phyloP scores from a whole-genome alignment of 2,113 vertebrate species.

The Xenus cinereus region DNA sequence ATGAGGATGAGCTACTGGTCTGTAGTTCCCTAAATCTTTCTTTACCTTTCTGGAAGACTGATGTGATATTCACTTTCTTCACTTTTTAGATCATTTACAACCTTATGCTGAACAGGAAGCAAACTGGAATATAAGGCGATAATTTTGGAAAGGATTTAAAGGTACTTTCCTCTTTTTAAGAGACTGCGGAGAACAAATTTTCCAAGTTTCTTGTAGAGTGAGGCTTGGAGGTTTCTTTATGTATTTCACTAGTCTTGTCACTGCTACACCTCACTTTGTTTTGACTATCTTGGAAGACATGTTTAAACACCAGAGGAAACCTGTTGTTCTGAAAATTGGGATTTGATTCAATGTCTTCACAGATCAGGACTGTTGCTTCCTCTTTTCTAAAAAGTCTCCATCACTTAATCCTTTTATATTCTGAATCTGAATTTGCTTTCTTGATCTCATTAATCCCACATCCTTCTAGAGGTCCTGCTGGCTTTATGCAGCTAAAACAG shows the following conservation, averaged over 20 bases:
- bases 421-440: neutral
- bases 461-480: neutral
- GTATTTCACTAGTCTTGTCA: neutral
- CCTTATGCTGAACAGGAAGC: neutral
- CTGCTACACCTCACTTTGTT: neutral
- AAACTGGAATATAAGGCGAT: neutral
- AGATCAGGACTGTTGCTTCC: fast-evolving
- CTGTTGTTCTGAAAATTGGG: neutral
- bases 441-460: neutral
- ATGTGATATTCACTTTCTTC: neutral
- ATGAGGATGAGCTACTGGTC: neutral
- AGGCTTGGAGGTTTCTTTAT: neutral
- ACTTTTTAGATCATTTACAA: neutral
- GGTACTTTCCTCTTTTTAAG: neutral
- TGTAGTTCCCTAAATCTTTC: neutral
- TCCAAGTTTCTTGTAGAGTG: neutral
- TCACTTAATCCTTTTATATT: neutral
- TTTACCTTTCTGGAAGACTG: neutral
- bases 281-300: neutral
- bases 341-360: neutral
- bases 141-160: neutral
- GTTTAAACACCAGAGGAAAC: neutral
- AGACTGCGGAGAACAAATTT: neutral
- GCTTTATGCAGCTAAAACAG: neutral
- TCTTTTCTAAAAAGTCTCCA: neutral